Conservation (phyloP, 2,113 vertebrate genomes). For the Lucifuga dentata region DNA sequence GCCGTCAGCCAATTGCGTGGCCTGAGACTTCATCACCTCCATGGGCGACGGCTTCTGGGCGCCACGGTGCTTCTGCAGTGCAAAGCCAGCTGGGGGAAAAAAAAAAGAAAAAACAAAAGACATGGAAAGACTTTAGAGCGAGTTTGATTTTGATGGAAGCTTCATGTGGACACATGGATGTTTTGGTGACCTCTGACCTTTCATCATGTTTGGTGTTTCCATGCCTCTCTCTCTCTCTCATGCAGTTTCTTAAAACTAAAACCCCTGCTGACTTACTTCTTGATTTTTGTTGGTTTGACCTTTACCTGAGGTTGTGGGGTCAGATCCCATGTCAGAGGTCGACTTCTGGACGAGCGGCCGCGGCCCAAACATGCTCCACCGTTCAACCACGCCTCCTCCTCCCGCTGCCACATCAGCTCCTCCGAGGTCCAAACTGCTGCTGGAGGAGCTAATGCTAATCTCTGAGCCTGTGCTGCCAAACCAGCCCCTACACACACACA, state of each 20-base stretch:
- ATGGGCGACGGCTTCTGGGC: constrained; percentile 92
- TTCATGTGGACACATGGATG: no score
- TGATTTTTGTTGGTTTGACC: no score
- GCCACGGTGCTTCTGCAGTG: constrained; percentile 90
- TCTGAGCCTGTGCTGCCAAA: constrained; percentile 85
- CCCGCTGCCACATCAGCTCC: constrained; percentile 29
- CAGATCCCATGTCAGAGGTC: constrained; percentile 85
- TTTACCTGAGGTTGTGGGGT: constrained; percentile 58
- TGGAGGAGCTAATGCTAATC: constrained; percentile 75
- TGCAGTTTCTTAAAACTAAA: no score
- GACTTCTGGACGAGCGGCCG: constrained; percentile 86
- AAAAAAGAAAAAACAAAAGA: background rate
- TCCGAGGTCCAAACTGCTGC: constrained; percentile 79
- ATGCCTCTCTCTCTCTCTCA: no score
- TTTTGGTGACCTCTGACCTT: no score
- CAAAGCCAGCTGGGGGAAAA: constrained; percentile 85
- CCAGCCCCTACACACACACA: constrained; percentile 85
- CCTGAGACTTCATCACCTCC: constrained; percentile 92
- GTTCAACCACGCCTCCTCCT: constrained; percentile 82
- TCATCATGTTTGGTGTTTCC: no score
- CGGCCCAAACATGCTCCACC: constrained; percentile 90
- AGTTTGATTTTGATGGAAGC: no score
- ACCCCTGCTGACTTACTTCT: no score
- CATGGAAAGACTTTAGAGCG: background rate
- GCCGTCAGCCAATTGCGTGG: constrained; percentile 83